Evolutionary conservation across 2,113 vertebrate genomes (phyloP).

Genomic region (Thalassarche chlororhynchos): DNA sequence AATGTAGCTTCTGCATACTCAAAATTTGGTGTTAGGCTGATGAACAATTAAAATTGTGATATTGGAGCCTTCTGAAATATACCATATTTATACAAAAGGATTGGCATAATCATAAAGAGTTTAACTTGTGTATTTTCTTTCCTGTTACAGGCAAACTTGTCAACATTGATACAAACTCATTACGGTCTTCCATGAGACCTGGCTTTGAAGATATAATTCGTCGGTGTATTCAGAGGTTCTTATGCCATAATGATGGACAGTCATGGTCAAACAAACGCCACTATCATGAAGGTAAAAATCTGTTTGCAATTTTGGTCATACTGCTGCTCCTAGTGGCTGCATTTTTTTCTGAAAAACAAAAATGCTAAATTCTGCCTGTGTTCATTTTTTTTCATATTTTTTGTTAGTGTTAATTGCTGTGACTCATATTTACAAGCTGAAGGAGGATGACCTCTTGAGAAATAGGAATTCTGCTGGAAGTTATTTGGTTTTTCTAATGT

Average conservation of each 20-base stretch:
- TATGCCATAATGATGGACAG: constrained; percentile 91
- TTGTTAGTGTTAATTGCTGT: neutral
- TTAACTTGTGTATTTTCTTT: neutral
- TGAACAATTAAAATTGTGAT: neutral
- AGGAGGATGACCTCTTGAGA: neutral
- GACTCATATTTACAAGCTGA: neutral
- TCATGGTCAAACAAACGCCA: constrained; percentile 95
- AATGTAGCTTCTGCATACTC: neutral
- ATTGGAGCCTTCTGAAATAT: neutral
- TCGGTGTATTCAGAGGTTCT: constrained; percentile 94
- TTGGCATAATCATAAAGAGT: neutral
- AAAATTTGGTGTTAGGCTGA: neutral
- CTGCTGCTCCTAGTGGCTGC: neutral
- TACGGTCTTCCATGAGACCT: constrained; percentile 93
- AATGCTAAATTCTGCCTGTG: neutral
- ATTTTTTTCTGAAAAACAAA: neutral
- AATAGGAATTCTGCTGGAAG: neutral
- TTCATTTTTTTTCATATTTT: neutral
- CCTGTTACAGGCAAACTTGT: constrained; percentile 89
- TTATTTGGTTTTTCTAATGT: neutral
- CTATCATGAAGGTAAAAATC: constrained; percentile 90
- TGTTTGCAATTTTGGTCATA: neutral
- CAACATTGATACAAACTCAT: constrained; percentile 91
- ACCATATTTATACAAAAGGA: neutral
- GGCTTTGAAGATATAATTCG: constrained; percentile 95